These are phyloP conservation scores for Euzetes globulus DNA, from an alignment of 2,888 invertebrate species.

Conservation along the genomic window DNA sequence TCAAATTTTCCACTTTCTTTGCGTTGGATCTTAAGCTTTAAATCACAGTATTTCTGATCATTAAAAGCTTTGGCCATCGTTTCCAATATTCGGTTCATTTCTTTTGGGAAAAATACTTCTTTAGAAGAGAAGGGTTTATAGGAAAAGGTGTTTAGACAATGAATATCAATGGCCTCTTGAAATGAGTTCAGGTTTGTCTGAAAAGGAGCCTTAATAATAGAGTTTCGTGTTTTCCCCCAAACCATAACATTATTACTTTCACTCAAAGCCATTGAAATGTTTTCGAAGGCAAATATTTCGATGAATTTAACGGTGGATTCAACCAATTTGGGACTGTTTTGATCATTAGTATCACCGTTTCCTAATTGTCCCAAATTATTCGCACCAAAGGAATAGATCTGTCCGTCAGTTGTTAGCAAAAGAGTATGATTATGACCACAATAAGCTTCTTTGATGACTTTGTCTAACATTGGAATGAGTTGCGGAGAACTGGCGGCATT, in stretches of 20 bases:
- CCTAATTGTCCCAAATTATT: slow-evolving; percentile 13
- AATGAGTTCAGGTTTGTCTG: slow-evolving; percentile 16
- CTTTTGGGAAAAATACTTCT: not conserved
- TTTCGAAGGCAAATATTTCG: slow-evolving; percentile 1
- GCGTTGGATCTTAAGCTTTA: not conserved
- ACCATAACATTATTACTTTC: not conserved
- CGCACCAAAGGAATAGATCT: slow-evolving; percentile 18
- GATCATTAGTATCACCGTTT: not conserved
- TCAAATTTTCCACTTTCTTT: not conserved
- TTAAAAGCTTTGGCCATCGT: not conserved
- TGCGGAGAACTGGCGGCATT: too few species aligned
- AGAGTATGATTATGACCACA: slow-evolving; percentile 5
- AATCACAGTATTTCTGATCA: not conserved
- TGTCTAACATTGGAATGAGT: too few species aligned
- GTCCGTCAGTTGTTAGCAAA: slow-evolving; percentile 6
- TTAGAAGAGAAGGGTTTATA: not conserved
- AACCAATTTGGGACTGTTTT: not conserved
- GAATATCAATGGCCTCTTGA: slow-evolving; percentile 2
- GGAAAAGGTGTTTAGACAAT: not conserved
- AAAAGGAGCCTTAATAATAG: not conserved
- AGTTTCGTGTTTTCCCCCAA: slow-evolving; percentile 19
- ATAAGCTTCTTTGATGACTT: too few species aligned
- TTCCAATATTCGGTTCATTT: not conserved
- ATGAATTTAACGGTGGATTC: not conserved
- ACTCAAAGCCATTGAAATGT: slow-evolving; percentile 18